These are phyloP conservation scores for Pseudomyrmex concolor DNA, from an alignment of 1,140 invertebrate species.

Conservation along the genomic window DNA sequence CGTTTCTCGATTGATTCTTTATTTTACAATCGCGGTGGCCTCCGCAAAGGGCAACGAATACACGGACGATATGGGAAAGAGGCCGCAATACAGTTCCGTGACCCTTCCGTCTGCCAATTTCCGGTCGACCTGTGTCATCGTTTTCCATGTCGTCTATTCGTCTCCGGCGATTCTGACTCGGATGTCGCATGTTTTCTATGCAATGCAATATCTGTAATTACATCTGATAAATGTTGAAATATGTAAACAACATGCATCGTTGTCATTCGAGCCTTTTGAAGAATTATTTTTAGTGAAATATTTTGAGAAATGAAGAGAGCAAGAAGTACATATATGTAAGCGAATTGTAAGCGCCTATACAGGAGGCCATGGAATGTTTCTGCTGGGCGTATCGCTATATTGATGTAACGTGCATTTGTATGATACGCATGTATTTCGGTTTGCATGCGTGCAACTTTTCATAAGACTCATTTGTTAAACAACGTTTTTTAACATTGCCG, in stretches of 20 bases:
- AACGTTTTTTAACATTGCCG: too few relatives aligned
- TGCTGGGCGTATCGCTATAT: too few relatives aligned
- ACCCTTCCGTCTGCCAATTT: constrained; percentile 34
- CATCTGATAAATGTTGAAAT: neutral
- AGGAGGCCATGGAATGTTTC: too few relatives aligned
- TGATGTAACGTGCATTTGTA: too few relatives aligned
- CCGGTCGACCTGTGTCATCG: constrained; percentile 10
- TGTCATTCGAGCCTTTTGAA: too few relatives aligned
- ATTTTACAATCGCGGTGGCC: constrained; percentile 83
- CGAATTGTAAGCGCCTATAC: too few relatives aligned
- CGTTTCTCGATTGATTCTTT: constrained; percentile 85
- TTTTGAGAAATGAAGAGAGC: too few relatives aligned
- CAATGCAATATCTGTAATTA: neutral
- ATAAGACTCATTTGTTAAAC: too few relatives aligned
- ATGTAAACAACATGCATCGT: neutral
- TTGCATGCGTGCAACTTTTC: too few relatives aligned
- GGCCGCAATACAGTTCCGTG: neutral
- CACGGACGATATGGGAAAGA: neutral
- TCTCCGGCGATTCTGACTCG: neutral
- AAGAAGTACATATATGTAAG: too few relatives aligned
- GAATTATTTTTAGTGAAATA: too few relatives aligned
- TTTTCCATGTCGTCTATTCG: constrained; percentile 41
- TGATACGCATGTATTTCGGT: too few relatives aligned
- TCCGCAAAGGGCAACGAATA: constrained; percentile 69
- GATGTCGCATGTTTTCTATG: neutral